phyloP scores from a whole-genome alignment of 2,888 invertebrate genomes.

The Tetragonula carbonaria region DNA sequence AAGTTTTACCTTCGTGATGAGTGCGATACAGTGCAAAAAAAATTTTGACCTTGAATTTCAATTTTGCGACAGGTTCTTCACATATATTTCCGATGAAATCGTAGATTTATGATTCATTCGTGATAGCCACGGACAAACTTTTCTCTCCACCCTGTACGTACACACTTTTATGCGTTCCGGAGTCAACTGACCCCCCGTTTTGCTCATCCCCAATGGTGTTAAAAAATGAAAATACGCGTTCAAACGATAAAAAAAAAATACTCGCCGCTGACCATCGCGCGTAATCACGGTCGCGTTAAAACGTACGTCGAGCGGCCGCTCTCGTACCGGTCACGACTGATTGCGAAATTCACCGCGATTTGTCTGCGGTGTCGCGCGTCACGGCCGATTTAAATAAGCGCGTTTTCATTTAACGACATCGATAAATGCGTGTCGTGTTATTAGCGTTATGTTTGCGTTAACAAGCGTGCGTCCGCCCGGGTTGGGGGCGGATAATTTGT shows the following conservation, averaged over 20 bases:
- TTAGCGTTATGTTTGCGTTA: slow-evolving; percentile 51
- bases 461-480: slow-evolving; percentile 28
- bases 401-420: slow-evolving; percentile 59
- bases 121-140: too few species aligned
- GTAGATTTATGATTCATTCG: too few species aligned
- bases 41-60: too few species aligned
- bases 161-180: too few species aligned
- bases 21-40: too few species aligned
- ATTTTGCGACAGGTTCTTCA: too few species aligned
- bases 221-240: neutral
- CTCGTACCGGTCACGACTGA: slow-evolving; percentile 8
- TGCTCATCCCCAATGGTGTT: neutral
- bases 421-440: slow-evolving; percentile 53
- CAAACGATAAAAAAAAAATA: neutral
- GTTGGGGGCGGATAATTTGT: slow-evolving; percentile 41
- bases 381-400: slow-evolving; percentile 56
- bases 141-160: too few species aligned
- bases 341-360: slow-evolving; percentile 55
- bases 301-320: neutral
- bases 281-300: neutral
- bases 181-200: neutral
- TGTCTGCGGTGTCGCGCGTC: slow-evolving; percentile 48
- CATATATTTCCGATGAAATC: too few species aligned
- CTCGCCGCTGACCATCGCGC: neutral
- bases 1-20: too few species aligned